phyloP scores from a whole-genome alignment of 1,140 invertebrate genomes.

The Drosophila triauraria region DNA sequence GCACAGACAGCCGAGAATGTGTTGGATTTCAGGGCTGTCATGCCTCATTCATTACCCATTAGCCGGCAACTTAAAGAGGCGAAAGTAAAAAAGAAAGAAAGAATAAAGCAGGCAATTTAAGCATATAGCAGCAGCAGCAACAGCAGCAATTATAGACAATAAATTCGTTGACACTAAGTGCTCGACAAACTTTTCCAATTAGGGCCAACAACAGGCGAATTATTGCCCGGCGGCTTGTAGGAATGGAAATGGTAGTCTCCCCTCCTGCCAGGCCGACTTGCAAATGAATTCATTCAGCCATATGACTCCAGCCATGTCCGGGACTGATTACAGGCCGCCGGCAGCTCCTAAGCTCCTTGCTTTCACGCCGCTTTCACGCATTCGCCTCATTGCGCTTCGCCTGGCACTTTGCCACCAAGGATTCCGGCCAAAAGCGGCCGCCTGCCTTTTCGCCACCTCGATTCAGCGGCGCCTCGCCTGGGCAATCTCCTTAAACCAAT shows the following conservation, averaged over 20 bases:
- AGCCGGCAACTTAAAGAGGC: conserved; percentile 3
- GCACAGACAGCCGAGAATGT: conserved; percentile 3
- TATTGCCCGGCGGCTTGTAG: conserved; percentile 26
- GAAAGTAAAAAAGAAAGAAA: conserved; percentile 10
- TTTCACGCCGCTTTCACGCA: conserved; percentile 67
- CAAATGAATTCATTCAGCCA: conserved; percentile 56
- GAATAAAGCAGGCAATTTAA: not conserved
- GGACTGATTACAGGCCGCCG: conserved; percentile 47
- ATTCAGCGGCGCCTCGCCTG: conserved; percentile 9
- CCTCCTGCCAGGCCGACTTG: conserved; percentile 14
- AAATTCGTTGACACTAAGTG: conserved; percentile 52
- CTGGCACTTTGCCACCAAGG: conserved; percentile 26
- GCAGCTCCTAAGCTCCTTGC: conserved; percentile 37
- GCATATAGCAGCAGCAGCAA: not conserved
- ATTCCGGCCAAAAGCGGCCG: conserved; percentile 3
- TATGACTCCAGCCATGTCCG: conserved; percentile 38
- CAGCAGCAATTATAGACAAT: conserved; percentile 51
- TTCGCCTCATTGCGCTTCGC: conserved; percentile 65
- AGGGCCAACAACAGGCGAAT: conserved; percentile 62
- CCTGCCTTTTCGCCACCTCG: conserved; percentile 18
- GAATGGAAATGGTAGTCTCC: not conserved
- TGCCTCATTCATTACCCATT: conserved; percentile 14
- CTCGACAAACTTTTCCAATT: conserved; percentile 72
- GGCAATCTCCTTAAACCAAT: conserved; percentile 59
- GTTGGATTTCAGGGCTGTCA: conserved; percentile 5